A percentile compares a stretch with the other conserved stretches of the same genome.
Evolutionary conservation across 2,888 invertebrate species (phyloP).

Genomic region (Prenolepis imparis): DNA sequence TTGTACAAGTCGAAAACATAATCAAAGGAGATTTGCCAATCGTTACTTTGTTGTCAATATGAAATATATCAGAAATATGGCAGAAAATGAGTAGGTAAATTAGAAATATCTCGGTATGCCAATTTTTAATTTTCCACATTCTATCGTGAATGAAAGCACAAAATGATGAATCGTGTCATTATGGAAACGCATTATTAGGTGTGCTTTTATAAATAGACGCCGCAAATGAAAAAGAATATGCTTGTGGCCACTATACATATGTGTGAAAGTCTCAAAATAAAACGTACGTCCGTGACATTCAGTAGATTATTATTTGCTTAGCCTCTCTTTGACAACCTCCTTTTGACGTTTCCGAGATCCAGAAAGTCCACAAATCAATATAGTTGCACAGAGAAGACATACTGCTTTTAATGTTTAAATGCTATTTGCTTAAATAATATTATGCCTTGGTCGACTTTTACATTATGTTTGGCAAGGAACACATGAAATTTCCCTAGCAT

Average conservation of each 20-base stretch:
- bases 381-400: neutral
- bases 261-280: constrained; percentile 62
- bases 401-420: constrained; percentile 6
- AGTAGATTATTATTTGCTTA: constrained; percentile 10
- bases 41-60: neutral
- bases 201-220: constrained; percentile 65
- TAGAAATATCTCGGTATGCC: constrained; percentile 35
- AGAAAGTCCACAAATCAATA: constrained; percentile 8
- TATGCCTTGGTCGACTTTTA: neutral
- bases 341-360: neutral
- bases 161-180: constrained; percentile 66
- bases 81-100: neutral
- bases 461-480: neutral
- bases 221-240: constrained; percentile 51
- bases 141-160: constrained; percentile 60
- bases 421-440: neutral
- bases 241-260: constrained; percentile 23
- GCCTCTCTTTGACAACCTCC: neutral
- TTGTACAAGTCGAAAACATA: neutral
- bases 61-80: neutral
- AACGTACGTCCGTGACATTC: constrained; percentile 50
- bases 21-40: neutral
- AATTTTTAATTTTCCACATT: constrained; percentile 63
- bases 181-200: constrained; percentile 63
- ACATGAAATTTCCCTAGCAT: neutral